phyloP scores from a whole-genome alignment of 2,113 vertebrate species.

The Octodon degus region DNA sequence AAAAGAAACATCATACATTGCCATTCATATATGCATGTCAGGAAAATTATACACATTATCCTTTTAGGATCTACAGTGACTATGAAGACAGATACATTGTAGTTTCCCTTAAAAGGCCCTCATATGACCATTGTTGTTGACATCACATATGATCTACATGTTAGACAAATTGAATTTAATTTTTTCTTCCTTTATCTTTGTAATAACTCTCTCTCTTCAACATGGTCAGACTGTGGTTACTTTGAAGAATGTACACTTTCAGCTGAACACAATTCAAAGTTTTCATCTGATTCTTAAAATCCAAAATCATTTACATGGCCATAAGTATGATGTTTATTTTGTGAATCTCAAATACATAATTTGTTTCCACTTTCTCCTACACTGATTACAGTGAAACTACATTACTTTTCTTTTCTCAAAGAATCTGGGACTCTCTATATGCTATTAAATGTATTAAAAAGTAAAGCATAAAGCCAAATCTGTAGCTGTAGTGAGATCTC shows the following conservation, averaged over 20 bases:
- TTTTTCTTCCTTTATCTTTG: not conserved
- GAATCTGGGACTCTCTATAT: not conserved
- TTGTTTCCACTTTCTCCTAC: not conserved
- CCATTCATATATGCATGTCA: not conserved
- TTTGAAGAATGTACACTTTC: not conserved
- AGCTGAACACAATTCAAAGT: not conserved
- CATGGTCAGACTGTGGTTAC: not conserved
- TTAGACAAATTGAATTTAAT: not conserved
- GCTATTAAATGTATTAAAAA: not conserved
- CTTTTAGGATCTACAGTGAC: not conserved
- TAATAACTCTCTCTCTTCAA: not conserved
- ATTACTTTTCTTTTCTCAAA: not conserved
- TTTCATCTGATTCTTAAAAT: constrained; percentile 7
- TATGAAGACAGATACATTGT: not conserved
- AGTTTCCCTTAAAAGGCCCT: not conserved
- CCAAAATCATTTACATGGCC: not conserved
- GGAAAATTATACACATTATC: not conserved
- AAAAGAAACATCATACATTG: not conserved
- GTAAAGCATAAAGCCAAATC: not conserved
- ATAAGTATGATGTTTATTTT: not conserved
- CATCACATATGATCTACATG: not conserved
- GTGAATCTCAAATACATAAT: not conserved
- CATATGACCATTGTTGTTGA: not conserved
- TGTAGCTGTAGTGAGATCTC: not conserved
- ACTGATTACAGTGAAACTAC: not conserved